Percentiles rank a stretch among this genome's conserved stretches.
Evolutionary conservation across 2,797 vertebrate species (phyloP).

Genomic region (Xerus rutilus): DNA sequence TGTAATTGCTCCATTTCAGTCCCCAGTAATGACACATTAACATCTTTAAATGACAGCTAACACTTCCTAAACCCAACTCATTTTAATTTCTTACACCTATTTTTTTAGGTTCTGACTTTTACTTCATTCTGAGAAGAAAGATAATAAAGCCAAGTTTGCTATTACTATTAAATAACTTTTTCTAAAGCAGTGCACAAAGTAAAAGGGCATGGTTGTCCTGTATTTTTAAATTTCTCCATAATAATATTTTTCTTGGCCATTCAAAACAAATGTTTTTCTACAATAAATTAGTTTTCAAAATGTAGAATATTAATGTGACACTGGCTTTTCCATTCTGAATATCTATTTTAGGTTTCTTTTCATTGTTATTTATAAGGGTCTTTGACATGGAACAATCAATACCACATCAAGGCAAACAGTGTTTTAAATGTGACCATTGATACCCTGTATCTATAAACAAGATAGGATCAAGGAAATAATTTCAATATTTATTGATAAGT

Average conservation of each 20-base stretch:
- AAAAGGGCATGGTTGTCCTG: no score
- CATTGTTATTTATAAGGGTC: slow-evolving; percentile 93
- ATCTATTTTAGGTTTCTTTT: slow-evolving; percentile 88
- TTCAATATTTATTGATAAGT: slow-evolving; percentile 92
- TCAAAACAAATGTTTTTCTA: neutral
- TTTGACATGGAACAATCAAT: slow-evolving; percentile 92
- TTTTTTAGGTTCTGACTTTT: neutral
- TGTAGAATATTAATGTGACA: neutral
- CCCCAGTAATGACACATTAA: no score
- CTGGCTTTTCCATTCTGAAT: neutral
- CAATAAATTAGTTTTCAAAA: neutral
- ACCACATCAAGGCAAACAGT: slow-evolving; percentile 92
- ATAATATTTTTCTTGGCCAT: neutral
- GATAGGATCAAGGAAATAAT: slow-evolving; percentile 92
- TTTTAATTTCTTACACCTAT: neutral
- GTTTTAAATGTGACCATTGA: slow-evolving; percentile 93
- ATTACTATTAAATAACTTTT: neutral
- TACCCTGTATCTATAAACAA: slow-evolving; percentile 95
- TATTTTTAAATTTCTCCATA: no score
- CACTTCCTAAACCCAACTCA: neutral
- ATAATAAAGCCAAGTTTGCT: neutral
- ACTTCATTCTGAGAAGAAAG: neutral
- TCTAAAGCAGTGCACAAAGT: no score
- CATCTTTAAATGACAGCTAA: neutral
- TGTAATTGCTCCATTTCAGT: no score